Evolutionary conservation across 2,113 vertebrate species (phyloP).

Genomic region (Malurus melanocephalus): DNA sequence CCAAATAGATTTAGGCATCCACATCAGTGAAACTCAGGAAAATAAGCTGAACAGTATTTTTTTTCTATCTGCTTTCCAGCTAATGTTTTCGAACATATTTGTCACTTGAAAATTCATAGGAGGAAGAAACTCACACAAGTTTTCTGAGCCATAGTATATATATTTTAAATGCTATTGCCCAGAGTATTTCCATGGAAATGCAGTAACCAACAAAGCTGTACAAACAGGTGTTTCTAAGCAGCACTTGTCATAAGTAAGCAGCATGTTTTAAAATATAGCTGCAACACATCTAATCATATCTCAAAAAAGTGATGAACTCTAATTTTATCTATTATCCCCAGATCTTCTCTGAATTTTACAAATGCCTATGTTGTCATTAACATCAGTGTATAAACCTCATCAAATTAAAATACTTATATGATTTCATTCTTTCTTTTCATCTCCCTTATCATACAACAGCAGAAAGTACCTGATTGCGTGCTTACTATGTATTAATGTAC

Average conservation of each 20-base stretch:
- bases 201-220: background rate
- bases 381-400: background rate
- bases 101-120: background rate
- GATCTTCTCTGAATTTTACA: background rate
- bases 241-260: background rate
- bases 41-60: background rate
- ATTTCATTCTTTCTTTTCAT: background rate
- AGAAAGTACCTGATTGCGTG: background rate
- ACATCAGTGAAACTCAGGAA: background rate
- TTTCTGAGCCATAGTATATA: background rate
- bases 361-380: background rate
- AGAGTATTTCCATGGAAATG: background rate
- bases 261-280: background rate
- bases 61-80: background rate
- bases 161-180: background rate
- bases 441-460: background rate
- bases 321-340: background rate
- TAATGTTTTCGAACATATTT: background rate
- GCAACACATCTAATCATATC: background rate
- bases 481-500: background rate
- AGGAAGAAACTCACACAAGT: background rate
- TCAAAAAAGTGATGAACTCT: background rate
- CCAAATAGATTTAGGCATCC: background rate
- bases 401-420: background rate
- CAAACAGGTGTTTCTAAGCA: background rate